These are phyloP conservation scores for Junonia oenone DNA, from an alignment of 2,888 invertebrate species.

Conservation along the genomic window DNA sequence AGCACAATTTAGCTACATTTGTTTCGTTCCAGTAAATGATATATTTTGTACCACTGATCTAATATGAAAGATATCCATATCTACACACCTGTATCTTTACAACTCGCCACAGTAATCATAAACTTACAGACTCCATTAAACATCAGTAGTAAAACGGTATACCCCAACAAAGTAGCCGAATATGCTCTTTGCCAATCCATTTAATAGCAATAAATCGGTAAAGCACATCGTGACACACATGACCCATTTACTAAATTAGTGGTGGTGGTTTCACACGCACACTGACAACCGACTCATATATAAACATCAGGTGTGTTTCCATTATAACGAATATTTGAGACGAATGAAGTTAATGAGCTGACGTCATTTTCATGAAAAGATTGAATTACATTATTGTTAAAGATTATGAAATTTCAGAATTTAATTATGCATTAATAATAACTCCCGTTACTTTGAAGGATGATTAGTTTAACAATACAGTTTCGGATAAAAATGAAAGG, in stretches of 20 bases:
- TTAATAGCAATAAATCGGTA: conserved; percentile 19
- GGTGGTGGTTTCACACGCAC: conserved; percentile 6
- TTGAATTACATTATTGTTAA: no score
- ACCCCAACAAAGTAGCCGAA: background rate
- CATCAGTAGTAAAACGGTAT: background rate
- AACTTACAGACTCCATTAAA: background rate
- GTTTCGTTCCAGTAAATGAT: background rate
- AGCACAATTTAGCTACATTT: no score
- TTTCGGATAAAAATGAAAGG: no score
- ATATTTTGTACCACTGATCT: background rate
- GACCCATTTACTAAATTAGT: conserved; percentile 15
- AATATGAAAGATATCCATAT: background rate
- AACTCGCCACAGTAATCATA: background rate
- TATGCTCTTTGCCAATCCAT: conserved; percentile 5
- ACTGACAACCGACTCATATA: background rate
- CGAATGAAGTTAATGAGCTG: no score
- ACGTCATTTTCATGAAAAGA: no score
- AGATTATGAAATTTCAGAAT: no score
- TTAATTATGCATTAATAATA: no score
- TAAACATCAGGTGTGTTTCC: background rate
- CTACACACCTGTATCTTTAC: background rate
- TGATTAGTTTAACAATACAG: no score
- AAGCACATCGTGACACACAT: conserved; percentile 6
- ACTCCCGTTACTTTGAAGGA: no score
- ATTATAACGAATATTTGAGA: background rate